Evolutionary conservation across 2,797 vertebrate species (phyloP), one percentile per base, ranked within the genome.

Genomic region (Megalops cyprinoides): DNA sequence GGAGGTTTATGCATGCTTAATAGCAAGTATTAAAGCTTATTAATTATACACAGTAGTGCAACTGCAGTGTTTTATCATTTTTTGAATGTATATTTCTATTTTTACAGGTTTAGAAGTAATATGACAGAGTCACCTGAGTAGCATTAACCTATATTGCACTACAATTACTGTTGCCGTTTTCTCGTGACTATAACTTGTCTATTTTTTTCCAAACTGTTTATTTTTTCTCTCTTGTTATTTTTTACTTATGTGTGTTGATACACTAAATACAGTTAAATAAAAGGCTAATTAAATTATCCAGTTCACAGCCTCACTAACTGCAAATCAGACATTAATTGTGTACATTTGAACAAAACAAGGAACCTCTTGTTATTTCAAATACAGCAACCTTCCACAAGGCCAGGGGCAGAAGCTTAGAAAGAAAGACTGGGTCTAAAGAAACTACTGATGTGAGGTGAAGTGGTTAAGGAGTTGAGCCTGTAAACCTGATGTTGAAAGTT

Each of bases 221-320:
- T 42, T 39, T 69, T 39, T n/a, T 39, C 65, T 69, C 42, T 69
- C 65, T 1, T 65, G 42, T 69, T 18, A 69, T 20, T 65, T 65
- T 69, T 42, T 69, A 20, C 4, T 69, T 15, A 69, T 69, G 15
- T 7, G 42, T 69, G 65, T 69, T 69, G 42, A 69, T 69, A 23
- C 37, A 69, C 65, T 69, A 69, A 69, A 69, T n/a, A 42, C n/a
- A 69, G 65, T 69, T 69, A 39, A 69, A 69, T 69, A 69, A 39
- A 69, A 69, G n/a, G 65, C 37, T 69, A 42, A 69, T 42, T 69
- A 37, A 69, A 69, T 18, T 37, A 69, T 69, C 34, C 42, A 69
- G 15, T 69, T 69, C 65, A 42, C 37, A 23, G 65, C 37, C 65
- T 69, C 65, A 20, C 15, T 69, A 69, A 69, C 42, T 69, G 34